Evolutionary conservation across 2,113 vertebrate genomes (phyloP), one percentile per base, ranked within the genome.

Genomic region (Gopherus flavomarginatus): DNA sequence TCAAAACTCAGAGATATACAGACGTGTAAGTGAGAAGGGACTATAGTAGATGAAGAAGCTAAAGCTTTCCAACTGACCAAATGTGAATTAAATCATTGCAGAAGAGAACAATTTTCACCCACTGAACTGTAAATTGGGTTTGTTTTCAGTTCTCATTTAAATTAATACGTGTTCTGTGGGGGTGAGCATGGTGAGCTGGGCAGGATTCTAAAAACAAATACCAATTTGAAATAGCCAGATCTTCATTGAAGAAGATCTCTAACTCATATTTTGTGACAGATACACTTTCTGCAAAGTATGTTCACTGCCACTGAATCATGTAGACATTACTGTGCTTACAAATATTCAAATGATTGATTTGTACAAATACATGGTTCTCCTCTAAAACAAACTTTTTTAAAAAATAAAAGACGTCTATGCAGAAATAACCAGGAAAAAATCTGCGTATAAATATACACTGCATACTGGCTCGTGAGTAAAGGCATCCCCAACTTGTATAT

Each of bases 21-120:
- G 53, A 94, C 92, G 62, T 75, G 80, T 92, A 86, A 94, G 38
- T 77, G 87, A 90, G 82, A 90, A 85, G 53, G 91, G 42, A 83
- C 87, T 87, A 87, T 82, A 96, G 88, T 59, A 93, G 79, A 81
- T 31, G 92, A 85, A 94, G 35, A 84, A 75, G 13, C 29, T 13
- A 86, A 77, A 77, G 69, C 92, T 90, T 87, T 96, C 89, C 88
- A 94, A 93, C 81, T 97, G 94, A 79, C 75, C 85, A 95, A 98
- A 97, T 52, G 79, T 80, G 83, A 95, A 92, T 84, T 93, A 89
- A 97, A 96, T 95, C 82, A 94, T 29, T 78, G 88, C 79, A 96
- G 91, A 93, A 89, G 21, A 96, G 89, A 95, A 95, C 91, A 78
- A 81, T 94, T 85, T 94, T 95, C 88, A 90, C 75, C 50, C 52